Evolutionary conservation across 2,888 invertebrate genomes (phyloP).

Genomic region (Dromius quadrimaculatus): DNA sequence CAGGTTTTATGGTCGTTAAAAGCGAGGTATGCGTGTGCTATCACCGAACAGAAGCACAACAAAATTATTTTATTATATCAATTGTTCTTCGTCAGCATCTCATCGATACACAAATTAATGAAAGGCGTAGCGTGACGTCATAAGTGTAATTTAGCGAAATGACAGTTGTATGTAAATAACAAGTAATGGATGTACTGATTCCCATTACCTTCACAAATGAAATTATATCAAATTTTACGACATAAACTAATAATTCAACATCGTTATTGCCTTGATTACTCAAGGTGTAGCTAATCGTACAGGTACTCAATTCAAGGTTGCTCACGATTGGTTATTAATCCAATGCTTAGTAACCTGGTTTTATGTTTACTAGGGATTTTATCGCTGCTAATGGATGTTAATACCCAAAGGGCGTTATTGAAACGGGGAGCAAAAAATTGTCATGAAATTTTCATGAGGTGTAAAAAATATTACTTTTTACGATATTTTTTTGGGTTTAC

Average conservation of each 20-base stretch:
- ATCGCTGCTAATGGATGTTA: constrained; percentile 10
- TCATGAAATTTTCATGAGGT: constrained; percentile 1
- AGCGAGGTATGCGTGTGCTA: too few relatives aligned
- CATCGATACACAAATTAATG: too few relatives aligned
- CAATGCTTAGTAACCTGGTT: constrained; percentile 4
- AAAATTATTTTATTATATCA: too few relatives aligned
- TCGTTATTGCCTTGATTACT: constrained; percentile 12
- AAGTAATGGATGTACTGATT: too few relatives aligned
- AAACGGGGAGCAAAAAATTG: constrained; percentile 1
- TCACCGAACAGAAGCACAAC: too few relatives aligned
- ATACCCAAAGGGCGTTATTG: background rate
- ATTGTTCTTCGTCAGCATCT: too few relatives aligned
- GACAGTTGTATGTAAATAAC: too few relatives aligned
- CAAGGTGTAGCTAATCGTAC: background rate
- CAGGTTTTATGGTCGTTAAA: too few relatives aligned
- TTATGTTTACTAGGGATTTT: constrained; percentile 9
- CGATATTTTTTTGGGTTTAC: background rate
- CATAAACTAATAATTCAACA: background rate
- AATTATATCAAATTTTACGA: background rate
- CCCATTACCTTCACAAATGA: too few relatives aligned
- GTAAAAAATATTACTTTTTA: constrained; percentile 3
- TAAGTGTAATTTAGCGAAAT: too few relatives aligned
- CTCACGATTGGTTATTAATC: constrained; percentile 20
- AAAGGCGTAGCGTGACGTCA: too few relatives aligned
- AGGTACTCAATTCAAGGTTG: background rate